A percentile compares a stretch with the other conserved stretches of the same genome.
Evolutionary conservation across 2,113 vertebrate genomes (phyloP).

Genomic region (Turdus rufiventris): DNA sequence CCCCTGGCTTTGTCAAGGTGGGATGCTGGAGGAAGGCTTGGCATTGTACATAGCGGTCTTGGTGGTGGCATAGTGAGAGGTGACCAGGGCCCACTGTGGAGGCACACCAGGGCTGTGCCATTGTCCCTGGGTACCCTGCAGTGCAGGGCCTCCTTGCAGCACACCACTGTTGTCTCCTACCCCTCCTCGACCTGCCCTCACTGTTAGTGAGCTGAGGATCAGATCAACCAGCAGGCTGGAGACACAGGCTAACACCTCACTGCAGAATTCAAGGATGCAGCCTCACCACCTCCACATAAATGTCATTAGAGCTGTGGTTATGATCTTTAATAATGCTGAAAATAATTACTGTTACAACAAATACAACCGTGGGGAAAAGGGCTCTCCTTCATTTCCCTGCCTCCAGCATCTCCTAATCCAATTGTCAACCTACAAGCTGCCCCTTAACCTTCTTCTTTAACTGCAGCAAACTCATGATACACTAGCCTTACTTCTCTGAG

Average conservation of each 20-base stretch:
- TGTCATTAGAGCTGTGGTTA: background rate
- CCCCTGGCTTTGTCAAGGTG: fast-evolving
- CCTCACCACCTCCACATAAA: background rate
- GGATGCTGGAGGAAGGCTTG: background rate
- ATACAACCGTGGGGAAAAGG: background rate
- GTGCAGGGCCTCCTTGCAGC: background rate
- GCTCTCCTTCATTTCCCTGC: background rate
- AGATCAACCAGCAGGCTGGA: background rate
- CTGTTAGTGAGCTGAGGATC: background rate
- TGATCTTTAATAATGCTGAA: background rate
- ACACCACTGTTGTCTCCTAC: background rate
- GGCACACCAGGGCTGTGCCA: background rate
- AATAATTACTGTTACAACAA: background rate
- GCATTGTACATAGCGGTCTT: background rate
- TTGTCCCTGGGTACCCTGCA: background rate
- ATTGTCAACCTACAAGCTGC: background rate
- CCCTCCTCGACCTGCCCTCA: background rate
- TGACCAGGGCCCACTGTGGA: background rate
- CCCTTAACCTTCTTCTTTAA: background rate
- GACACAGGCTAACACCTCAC: background rate
- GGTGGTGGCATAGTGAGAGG: background rate
- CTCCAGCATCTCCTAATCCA: background rate
- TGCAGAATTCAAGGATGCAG: background rate
- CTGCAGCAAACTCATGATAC: background rate
- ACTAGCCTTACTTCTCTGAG: background rate